Conservation (phyloP, 2,797 vertebrate genomes). For the Melanitta fusca region DNA sequence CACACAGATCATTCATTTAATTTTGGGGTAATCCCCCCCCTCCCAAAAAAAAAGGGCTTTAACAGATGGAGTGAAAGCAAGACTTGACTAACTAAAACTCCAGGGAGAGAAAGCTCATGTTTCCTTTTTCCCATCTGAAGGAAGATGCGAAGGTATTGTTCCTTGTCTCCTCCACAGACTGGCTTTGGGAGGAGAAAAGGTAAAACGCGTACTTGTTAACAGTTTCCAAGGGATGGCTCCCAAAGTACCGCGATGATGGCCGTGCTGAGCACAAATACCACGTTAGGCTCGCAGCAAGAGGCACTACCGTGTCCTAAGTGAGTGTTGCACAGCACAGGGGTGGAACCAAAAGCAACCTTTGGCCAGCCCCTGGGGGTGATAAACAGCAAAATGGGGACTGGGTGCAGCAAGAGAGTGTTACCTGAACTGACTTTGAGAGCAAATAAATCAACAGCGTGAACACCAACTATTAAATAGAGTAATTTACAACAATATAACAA, state of each 20-base stretch:
- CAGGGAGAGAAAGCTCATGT: not conserved
- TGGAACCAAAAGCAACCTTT: not conserved
- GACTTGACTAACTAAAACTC: not conserved
- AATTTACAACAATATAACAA: not conserved
- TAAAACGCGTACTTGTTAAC: not conserved
- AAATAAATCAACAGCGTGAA: not conserved
- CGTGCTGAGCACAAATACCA: not conserved
- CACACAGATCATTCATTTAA: not conserved
- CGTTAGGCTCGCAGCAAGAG: not conserved
- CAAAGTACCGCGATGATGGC: not conserved
- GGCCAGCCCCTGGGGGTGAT: not conserved
- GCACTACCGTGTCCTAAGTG: not conserved
- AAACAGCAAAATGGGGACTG: not conserved
- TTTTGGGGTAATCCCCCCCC: not conserved
- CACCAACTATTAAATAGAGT: not conserved
- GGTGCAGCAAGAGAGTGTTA: not conserved
- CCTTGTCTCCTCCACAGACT: not conserved
- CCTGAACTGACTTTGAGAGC: not conserved
- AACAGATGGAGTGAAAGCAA: not conserved
- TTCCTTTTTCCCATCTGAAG: not conserved
- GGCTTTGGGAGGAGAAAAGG: not conserved
- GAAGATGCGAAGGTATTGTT: not conserved
- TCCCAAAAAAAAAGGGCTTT: not conserved
- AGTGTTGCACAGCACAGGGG: not conserved
- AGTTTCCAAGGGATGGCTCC: not conserved